Conservation (phyloP, 2,888 invertebrate species). For the Caenorhabditis imperialis region DNA sequence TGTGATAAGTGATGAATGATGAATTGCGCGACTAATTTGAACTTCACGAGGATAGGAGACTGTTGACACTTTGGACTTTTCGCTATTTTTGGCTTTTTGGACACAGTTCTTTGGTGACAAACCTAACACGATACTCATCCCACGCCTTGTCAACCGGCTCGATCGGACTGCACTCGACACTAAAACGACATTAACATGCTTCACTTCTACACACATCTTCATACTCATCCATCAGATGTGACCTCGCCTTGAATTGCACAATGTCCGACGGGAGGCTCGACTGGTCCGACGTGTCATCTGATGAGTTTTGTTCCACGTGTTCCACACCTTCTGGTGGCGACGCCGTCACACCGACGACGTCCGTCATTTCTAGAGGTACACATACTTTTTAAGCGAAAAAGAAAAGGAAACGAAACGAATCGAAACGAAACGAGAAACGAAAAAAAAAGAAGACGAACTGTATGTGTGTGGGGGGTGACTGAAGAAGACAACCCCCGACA, state of each 20-base stretch:
- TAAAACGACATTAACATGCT: conserved; percentile 8
- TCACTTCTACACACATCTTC: neutral
- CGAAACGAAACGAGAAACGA: neutral
- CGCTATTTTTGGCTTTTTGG: too few species aligned
- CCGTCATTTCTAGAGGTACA: neutral
- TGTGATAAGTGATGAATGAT: conserved; percentile 27
- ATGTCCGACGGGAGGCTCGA: conserved; percentile 47
- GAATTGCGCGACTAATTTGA: conserved; percentile 31
- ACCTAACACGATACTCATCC: conserved; percentile 27
- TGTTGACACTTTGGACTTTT: conserved; percentile 38
- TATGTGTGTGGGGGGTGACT: conserved; percentile 16
- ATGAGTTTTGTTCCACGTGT: conserved; percentile 30
- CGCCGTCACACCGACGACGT: too few species aligned
- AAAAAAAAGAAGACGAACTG: conserved; percentile 20
- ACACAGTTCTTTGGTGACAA: too few species aligned
- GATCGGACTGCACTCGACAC: conserved; percentile 44
- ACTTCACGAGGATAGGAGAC: conserved; percentile 2
- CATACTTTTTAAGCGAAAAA: neutral
- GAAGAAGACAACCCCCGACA: conserved; percentile 13
- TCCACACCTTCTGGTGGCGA: conserved; percentile 12
- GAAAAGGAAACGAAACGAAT: neutral
- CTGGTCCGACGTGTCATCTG: conserved; percentile 40
- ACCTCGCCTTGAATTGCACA: conserved; percentile 42
- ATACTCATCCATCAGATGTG: conserved; percentile 43
- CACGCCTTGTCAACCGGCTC: conserved; percentile 34